Base-by-base conservation (phyloP, 2,797 vertebrate species). In the Tarsius wallacei region DNA sequence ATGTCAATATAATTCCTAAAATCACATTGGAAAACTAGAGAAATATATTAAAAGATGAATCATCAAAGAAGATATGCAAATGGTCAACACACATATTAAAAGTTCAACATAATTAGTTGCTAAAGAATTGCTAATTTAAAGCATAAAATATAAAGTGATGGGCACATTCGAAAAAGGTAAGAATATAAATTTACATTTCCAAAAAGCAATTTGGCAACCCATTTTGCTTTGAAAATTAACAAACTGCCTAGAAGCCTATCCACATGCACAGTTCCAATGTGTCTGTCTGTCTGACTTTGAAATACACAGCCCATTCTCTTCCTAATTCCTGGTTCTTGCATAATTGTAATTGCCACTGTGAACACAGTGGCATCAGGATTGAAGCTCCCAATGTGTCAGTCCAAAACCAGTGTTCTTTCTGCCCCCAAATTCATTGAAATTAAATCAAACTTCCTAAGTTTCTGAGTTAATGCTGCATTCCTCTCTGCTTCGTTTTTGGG, bases 271-370 rank as follows among this genome's bases (percentile, higher is more conserved):
- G 22, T 53, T 47, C 49, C 24, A 4, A 0, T 1, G 0, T 26
- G 77, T 49, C 70, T 64, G 31, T 15, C 63, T 33, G 17, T 24
- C 33, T 24, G 17, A 24, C 85, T 71, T 36, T 70, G 61, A 33
- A n/a, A 28, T 10, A 1, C 0, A 8, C 9, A 3, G 19, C 4
- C 11, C 14, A 0, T 49, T 36, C 24, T 42, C 28, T 42, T 15
- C 21, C 3, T 22, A 4, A 24, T 28, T 42, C 51, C 51, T 1
- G 3, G 5, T n/a, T 64, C 66, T 10, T 31, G 12, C 6, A 3
- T 57, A 31, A 17, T 36, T 70, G 1, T 49, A 15, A 1, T 11
- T 28, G 16, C n/a, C 31, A 13, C 28, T 1, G 0, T 17, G 42
- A 24, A 28, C 51, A 73, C 3, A 17, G 15, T n/a, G 15, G 31